These are phyloP conservation scores for Chrysocyon brachyurus DNA, from an alignment of 2,797 vertebrate species.

Conservation along the genomic window DNA sequence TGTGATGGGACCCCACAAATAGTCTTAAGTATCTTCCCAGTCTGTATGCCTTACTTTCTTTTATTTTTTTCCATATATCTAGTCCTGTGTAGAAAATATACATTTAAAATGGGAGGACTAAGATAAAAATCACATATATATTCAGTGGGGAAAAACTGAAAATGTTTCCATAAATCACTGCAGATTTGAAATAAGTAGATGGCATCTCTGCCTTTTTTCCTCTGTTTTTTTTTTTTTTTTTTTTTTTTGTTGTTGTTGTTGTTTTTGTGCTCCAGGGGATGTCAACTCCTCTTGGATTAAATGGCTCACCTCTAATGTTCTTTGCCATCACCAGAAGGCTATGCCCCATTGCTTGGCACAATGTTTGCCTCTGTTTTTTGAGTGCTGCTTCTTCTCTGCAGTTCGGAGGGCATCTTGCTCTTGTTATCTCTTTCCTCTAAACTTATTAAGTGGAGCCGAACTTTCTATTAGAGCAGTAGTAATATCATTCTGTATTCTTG, in stretches of 20 bases:
- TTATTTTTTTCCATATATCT: background rate
- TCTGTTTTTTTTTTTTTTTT: background rate
- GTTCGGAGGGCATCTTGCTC: conserved; percentile 53
- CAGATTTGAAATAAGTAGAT: conserved; percentile 35
- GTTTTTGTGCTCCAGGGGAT: background rate
- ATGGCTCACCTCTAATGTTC: conserved; percentile 47
- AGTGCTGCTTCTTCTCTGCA: conserved; percentile 9
- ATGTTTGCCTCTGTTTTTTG: conserved; percentile 23
- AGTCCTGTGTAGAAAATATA: background rate
- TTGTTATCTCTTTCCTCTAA: conserved; percentile 61
- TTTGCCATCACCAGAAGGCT: conserved; percentile 61
- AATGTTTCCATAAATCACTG: conserved; percentile 11
- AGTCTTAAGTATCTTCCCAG: background rate
- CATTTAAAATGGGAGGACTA: background rate
- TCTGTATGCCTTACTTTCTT: background rate
- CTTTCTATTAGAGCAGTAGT: conserved; percentile 40
- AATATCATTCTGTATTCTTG: conserved; percentile 22
- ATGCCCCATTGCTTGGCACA: conserved; percentile 6
- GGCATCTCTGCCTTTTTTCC: background rate
- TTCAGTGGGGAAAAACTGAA: background rate
- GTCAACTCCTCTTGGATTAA: background rate
- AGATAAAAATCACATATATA: background rate
- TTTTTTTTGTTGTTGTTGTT: background rate
- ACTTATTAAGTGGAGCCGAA: conserved; percentile 48
- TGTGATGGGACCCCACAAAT: background rate